Base-by-base conservation (phyloP, 2,797 vertebrate genomes). In the Zenarchopterus dispar region DNA sequence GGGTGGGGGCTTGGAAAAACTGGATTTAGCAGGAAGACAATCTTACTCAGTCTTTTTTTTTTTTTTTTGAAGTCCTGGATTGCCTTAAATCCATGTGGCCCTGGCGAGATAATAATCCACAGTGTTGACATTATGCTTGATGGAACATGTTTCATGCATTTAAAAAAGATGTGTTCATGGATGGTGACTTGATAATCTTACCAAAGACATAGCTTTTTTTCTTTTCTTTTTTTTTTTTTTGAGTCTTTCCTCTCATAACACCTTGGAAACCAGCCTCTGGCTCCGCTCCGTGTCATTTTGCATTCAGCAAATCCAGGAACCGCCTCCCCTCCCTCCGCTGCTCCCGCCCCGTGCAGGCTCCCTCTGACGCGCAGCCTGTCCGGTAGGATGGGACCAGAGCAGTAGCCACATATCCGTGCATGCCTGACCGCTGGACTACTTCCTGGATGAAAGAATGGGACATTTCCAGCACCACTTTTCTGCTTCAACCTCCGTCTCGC, bases 371-470 rank as follows among this genome's bases (percentile, higher is more conserved):
- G 69, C 84, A 85, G 90, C 86, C 85, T 82, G 88, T 91, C 93
- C 89, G 88, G 77, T 77, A 75, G 84, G 84, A 90, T 82, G 89
- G 87, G 83, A 88, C 81, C 82, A 82, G 84, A 86, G 84, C 81
- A 84, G 88, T n/a, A 81, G 85, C 79, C 82, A 76, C 70, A 88
- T 56, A 73, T 83, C 85, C 84, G 39, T 58, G 82, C 88, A 72
- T 63, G 89, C 87, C 85, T 90, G 87, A 84, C 87, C 90, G 85
- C 85, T 56, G 79, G 81, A 81, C 82, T 75, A 95, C 95, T 96
- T 96, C 95, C 94, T 96, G 95, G 94, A 92, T 91, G 90, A 91
- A 92, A 94, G 93, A 92, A 95, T 92, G 94, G 95, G 93, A 93
- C 92, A 81, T 89, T 85, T 94, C 89, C 93, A 91, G 91, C 86